phyloP scores from a whole-genome alignment of 2,797 vertebrate genomes.

The Rhabdophis nuchalis region DNA sequence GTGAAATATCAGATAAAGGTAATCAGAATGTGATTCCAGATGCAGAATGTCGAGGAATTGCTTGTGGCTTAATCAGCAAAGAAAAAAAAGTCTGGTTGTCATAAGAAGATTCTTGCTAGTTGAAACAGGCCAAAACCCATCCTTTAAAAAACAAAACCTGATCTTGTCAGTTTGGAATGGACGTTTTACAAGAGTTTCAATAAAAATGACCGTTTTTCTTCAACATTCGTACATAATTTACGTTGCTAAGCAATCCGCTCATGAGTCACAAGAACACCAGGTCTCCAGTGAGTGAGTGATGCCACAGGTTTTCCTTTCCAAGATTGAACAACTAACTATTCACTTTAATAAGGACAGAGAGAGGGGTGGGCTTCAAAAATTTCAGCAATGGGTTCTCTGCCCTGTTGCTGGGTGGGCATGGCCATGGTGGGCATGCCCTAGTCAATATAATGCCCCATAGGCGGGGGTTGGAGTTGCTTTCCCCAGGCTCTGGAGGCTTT shows the following conservation, averaged over 20 bases:
- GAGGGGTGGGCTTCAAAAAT: background rate
- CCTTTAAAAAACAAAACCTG: background rate
- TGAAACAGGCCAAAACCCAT: background rate
- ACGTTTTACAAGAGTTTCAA: background rate
- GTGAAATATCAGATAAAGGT: conserved; percentile 99
- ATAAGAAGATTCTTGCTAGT: background rate
- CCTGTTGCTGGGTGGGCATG: too few relatives aligned
- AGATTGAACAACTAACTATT: background rate
- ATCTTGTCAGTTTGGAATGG: background rate
- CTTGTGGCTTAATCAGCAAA: background rate
- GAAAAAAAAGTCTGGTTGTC: background rate
- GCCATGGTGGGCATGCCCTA: too few relatives aligned
- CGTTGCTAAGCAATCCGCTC: background rate
- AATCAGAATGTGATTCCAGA: background rate
- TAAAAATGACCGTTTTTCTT: background rate
- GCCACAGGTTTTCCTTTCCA: background rate
- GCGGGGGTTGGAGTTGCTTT: too few relatives aligned
- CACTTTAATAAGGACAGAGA: background rate
- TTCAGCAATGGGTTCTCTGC: too few relatives aligned
- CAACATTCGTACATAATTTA: background rate
- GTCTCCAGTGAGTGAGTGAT: background rate
- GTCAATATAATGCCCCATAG: too few relatives aligned
- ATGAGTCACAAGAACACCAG: background rate
- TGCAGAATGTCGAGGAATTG: background rate
- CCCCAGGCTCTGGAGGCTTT: too few relatives aligned